Evolutionary conservation across 1,140 invertebrate species (phyloP).

Genomic region (Galendromus occidentalis): DNA sequence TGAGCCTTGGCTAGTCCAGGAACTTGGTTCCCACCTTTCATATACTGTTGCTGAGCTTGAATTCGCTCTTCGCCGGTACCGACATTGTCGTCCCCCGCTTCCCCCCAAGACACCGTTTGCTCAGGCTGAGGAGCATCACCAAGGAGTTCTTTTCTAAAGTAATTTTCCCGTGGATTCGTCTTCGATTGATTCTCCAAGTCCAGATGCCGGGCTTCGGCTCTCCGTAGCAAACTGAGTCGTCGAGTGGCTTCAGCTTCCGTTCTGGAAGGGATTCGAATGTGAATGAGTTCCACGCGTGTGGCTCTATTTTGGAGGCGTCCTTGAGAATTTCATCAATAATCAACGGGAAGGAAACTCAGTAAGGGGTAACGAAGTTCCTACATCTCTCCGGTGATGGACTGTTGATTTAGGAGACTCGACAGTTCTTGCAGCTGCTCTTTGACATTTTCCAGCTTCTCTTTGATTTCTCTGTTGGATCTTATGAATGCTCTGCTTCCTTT

Average conservation of each 20-base stretch:
- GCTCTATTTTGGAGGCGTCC: no score
- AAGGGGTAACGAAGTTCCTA: neutral
- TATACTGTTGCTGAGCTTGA: neutral
- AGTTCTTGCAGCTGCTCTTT: neutral
- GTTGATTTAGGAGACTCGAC: neutral
- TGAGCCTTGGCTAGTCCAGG: no score
- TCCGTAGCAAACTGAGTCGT: neutral
- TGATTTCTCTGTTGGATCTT: neutral
- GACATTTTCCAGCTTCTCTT: neutral
- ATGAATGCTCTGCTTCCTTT: constrained; percentile 6
- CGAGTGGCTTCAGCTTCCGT: neutral
- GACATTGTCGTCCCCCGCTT: neutral
- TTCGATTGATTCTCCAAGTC: neutral
- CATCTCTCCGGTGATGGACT: neutral
- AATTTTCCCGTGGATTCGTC: neutral
- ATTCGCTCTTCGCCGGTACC: neutral
- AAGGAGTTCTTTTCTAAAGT: neutral
- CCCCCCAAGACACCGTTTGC: neutral
- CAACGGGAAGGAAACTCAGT: no score
- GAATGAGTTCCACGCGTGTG: no score
- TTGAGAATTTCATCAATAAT: no score
- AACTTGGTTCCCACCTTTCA: neutral
- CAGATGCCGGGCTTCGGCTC: neutral
- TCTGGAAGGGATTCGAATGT: neutral
- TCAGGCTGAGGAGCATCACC: neutral